Evolutionary conservation across 1,140 invertebrate species (phyloP).

Genomic region (Apocrypta bakeri): DNA sequence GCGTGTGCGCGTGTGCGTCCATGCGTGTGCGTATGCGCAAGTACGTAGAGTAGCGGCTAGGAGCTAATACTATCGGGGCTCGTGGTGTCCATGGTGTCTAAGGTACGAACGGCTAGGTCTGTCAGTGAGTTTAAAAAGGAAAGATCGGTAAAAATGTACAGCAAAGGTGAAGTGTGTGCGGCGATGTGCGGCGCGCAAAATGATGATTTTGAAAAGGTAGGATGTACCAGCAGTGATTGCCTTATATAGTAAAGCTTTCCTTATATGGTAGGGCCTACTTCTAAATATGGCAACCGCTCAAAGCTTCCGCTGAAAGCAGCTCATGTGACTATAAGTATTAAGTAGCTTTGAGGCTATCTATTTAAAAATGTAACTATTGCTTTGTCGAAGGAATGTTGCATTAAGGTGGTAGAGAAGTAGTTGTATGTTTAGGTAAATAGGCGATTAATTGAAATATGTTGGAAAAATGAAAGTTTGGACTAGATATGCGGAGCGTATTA

Average conservation of each 20-base stretch:
- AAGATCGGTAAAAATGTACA: background rate
- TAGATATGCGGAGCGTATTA: conserved; percentile 36
- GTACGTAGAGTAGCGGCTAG: no score
- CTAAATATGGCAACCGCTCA: conserved; percentile 83
- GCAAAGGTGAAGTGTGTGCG: background rate
- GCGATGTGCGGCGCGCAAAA: background rate
- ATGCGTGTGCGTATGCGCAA: background rate
- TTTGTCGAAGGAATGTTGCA: background rate
- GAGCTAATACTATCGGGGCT: no score
- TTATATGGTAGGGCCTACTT: conserved; percentile 82
- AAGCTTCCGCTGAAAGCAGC: conserved; percentile 67
- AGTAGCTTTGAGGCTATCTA: conserved; percentile 41
- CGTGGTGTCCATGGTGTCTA: no score
- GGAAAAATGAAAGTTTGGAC: background rate
- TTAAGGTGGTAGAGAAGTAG: background rate
- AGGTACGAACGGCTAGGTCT: no score
- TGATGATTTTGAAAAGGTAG: conserved; percentile 60
- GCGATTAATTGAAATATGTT: conserved; percentile 13
- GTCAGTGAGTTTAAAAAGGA: background rate
- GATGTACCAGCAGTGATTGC: conserved; percentile 77
- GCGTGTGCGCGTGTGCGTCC: background rate
- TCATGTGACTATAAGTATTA: conserved; percentile 52
- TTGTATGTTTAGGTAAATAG: conserved; percentile 41
- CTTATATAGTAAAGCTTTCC: conserved; percentile 83
- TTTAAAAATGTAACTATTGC: conserved; percentile 47